A percentile compares a stretch with the other conserved stretches of the same genome.
phyloP scores from a whole-genome alignment of 2,888 invertebrate genomes.

The Taenaris catops region DNA sequence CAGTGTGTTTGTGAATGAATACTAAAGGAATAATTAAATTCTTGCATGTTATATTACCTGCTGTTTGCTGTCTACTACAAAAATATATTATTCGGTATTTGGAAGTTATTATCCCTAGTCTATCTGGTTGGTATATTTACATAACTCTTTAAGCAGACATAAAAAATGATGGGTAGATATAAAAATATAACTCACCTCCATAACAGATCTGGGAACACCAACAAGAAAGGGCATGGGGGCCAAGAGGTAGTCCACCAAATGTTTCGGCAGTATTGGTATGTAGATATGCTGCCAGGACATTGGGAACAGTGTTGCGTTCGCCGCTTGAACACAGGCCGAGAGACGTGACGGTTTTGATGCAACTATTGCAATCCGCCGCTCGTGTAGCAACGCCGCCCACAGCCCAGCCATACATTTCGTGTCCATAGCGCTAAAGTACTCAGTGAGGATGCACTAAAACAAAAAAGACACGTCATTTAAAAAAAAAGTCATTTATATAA shows the following conservation, averaged over 20 bases:
- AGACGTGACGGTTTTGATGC: conserved; percentile 93
- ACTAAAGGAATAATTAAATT: no score
- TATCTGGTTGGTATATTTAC: no score
- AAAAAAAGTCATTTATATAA: no score
- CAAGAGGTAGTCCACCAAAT: conserved; percentile 92
- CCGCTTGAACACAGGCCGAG: conserved; percentile 96
- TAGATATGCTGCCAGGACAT: conserved; percentile 99
- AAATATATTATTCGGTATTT: no score
- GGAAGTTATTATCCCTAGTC: no score
- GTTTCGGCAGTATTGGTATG: conserved; percentile 95
- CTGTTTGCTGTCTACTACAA: no score
- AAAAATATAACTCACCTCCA: conserved; percentile 82
- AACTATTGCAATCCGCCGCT: conserved; percentile 95
- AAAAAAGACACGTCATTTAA: no score
- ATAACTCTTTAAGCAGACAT: no score
- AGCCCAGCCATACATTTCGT: conserved; percentile 96
- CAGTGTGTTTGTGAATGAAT: no score
- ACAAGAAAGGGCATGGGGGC: conserved; percentile 99
- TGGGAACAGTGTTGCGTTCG: conserved; percentile 96
- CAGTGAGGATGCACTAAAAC: conserved; percentile 96
- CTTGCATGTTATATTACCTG: no score
- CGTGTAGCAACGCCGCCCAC: conserved; percentile 97
- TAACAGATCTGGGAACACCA: conserved; percentile 93
- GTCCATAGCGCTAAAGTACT: conserved; percentile 99
- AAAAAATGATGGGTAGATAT: background rate